phyloP scores from a whole-genome alignment of 30 jellyfish, hydroid and myxozoan genomes.

The Euphysa ruthae region DNA sequence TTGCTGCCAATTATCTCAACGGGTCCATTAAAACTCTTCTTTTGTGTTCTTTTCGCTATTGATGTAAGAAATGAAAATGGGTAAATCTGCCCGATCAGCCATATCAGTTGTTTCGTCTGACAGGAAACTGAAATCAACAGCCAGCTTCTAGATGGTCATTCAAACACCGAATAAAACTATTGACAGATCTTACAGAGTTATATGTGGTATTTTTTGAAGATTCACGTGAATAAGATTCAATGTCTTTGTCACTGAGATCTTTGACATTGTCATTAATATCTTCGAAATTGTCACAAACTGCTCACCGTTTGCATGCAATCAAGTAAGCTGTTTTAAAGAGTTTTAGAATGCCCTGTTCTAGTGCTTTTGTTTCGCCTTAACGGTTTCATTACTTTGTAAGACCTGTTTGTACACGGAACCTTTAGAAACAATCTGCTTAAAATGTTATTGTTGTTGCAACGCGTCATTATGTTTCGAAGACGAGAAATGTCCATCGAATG shows the following conservation, averaged over 20 bases:
- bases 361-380: constrained; percentile 4
- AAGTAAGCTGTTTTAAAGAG: constrained; percentile 6
- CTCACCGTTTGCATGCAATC: constrained; percentile 9
- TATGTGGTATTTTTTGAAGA: neutral
- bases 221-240: neutral
- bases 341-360: constrained; percentile 8
- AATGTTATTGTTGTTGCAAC: neutral
- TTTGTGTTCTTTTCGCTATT: neutral
- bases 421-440: neutral
- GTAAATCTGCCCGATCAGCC: constrained; percentile 4
- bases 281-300: neutral
- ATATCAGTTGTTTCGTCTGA: constrained; percentile 14
- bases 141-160: neutral
- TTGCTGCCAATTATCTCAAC: constrained; percentile 3
- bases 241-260: constrained; percentile 10
- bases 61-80: neutral
- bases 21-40: neutral
- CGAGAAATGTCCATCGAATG: neutral
- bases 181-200: neutral
- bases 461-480: neutral
- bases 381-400: neutral
- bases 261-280: neutral
- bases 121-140: constrained; percentile 1
- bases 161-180: neutral
- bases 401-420: constrained; percentile 10